phyloP scores from a whole-genome alignment of 2,888 invertebrate genomes.

The Latheticus oryzae region DNA sequence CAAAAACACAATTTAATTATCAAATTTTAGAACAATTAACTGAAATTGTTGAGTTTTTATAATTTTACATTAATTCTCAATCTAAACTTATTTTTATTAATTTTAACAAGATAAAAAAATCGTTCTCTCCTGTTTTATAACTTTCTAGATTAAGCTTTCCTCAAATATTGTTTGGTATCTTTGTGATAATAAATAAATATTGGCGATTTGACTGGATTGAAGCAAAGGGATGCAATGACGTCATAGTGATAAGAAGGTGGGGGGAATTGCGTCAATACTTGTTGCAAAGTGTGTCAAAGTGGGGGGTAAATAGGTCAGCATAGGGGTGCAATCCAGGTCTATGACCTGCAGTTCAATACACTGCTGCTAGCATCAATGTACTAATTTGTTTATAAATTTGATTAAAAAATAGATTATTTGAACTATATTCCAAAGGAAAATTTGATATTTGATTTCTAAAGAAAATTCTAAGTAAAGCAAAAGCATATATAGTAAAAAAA shows the following conservation, averaged over 20 bases:
- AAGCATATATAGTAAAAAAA: no score
- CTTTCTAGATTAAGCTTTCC: constrained; percentile 1
- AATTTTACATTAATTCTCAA: no score
- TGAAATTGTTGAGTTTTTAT: no score
- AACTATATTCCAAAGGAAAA: no score
- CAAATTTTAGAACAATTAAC: no score
- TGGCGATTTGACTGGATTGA: constrained; percentile 21
- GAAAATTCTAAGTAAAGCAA: no score
- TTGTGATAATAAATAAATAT: constrained; percentile 33
- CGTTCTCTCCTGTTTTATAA: background rate
- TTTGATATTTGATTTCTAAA: no score
- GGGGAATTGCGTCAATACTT: constrained; percentile 65
- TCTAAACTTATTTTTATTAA: no score
- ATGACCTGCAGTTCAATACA: constrained; percentile 60
- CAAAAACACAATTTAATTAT: no score
- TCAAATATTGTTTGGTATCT: constrained; percentile 1
- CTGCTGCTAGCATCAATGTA: constrained; percentile 49
- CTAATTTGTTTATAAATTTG: constrained; percentile 44
- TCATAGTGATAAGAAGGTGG: constrained; percentile 59
- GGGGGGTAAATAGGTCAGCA: constrained; percentile 63
- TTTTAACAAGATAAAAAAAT: no score
- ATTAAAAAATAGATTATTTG: constrained; percentile 54
- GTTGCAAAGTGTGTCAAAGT: constrained; percentile 66
- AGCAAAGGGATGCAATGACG: constrained; percentile 60
- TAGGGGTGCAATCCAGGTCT: constrained; percentile 58